Conservation (phyloP, 2,113 vertebrate genomes). For the Ovis aries region DNA sequence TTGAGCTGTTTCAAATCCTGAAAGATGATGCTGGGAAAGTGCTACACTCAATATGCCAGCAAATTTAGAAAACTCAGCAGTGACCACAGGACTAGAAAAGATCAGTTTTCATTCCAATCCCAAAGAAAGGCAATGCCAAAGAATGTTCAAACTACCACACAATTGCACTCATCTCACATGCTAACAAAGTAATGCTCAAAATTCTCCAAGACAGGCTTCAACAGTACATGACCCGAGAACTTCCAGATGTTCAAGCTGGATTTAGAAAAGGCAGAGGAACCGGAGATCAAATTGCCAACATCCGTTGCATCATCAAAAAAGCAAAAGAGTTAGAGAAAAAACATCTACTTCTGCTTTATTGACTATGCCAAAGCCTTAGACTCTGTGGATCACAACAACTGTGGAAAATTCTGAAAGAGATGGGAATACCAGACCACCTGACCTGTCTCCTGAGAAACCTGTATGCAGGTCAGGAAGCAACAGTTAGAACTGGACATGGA, state of each 20-base stretch:
- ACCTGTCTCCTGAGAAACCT: background rate
- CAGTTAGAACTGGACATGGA: background rate
- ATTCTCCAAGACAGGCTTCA: background rate
- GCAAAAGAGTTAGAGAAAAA: background rate
- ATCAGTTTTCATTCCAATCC: background rate
- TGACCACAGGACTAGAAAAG: background rate
- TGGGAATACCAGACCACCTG: background rate
- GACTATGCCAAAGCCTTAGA: background rate
- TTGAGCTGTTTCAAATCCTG: background rate
- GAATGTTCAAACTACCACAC: background rate
- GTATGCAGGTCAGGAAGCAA: background rate
- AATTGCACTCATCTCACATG: background rate
- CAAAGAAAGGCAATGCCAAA: background rate
- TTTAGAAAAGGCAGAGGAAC: background rate
- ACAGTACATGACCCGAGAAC: fast-evolving
- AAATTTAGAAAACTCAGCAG: background rate
- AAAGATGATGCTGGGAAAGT: background rate
- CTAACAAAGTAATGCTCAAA: background rate
- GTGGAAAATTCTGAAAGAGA: background rate
- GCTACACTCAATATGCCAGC: background rate
- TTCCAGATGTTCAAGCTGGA: background rate
- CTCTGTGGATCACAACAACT: background rate
- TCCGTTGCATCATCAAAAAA: background rate
- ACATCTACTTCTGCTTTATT: background rate
- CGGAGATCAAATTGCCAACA: background rate